Conservation (phyloP, 2,113 vertebrate species). For the Sander lucioperca region DNA sequence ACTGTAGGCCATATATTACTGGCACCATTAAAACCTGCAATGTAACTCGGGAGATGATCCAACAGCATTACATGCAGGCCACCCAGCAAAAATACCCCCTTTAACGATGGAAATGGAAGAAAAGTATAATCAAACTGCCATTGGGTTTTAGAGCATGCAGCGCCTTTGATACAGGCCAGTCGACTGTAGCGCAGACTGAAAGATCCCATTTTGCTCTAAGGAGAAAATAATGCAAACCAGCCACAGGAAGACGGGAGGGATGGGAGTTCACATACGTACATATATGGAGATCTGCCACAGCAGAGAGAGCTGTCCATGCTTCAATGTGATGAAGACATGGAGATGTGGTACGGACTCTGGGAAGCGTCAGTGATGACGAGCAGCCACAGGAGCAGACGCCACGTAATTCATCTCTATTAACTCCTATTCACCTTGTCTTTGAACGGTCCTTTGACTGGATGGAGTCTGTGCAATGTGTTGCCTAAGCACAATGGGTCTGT, state of each 20-base stretch:
- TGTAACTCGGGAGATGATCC: constrained; percentile 60
- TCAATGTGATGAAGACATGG: constrained; percentile 69
- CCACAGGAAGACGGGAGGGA: constrained; percentile 3
- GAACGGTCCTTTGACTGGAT: constrained; percentile 59
- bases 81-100: constrained; percentile 70
- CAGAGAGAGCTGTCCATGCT: constrained; percentile 44
- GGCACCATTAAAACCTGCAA: constrained; percentile 60
- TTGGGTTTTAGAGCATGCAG: constrained; percentile 61
- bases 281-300: constrained; percentile 48
- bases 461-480: constrained; percentile 18
- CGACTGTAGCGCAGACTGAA: constrained; percentile 58
- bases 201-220: constrained; percentile 70
- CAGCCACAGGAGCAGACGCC: constrained; percentile 50
- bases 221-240: constrained; percentile 76
- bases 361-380: constrained; percentile 69
- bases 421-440: constrained; percentile 67
- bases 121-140: constrained; percentile 64
- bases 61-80: constrained; percentile 60
- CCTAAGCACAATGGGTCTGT: constrained; percentile 6
- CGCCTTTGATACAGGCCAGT: constrained; percentile 72
- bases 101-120: constrained; percentile 65
- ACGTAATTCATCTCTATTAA: constrained; percentile 75
- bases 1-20: constrained; percentile 49
- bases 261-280: constrained; percentile 31
- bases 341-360: constrained; percentile 57